Evolutionary conservation across 2,888 invertebrate species (phyloP).

Genomic region (Rhingia campestris): DNA sequence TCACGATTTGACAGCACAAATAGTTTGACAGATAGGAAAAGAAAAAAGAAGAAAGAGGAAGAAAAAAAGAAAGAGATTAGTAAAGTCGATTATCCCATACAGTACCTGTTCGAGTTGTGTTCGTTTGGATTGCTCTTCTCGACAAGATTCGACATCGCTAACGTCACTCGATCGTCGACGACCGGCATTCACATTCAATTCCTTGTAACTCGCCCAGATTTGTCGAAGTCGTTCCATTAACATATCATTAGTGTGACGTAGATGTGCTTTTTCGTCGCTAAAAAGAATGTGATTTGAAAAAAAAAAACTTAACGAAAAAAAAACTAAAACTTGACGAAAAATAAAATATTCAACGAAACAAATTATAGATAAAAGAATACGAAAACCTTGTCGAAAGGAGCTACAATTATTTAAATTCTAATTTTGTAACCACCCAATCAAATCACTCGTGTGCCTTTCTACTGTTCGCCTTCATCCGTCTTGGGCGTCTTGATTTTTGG

Average conservation of each 20-base stretch:
- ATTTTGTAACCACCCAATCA: slow-evolving; percentile 58
- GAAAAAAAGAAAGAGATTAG: slow-evolving; percentile 75
- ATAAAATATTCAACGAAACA: slow-evolving; percentile 36
- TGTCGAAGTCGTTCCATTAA: slow-evolving; percentile 81
- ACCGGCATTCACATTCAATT: slow-evolving; percentile 73
- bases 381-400: slow-evolving; percentile 21
- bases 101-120: slow-evolving; percentile 73
- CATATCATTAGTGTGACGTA: slow-evolving; percentile 81
- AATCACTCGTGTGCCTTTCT: slow-evolving; percentile 35
- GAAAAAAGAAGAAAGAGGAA: slow-evolving; percentile 59
- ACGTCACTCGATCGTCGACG: slow-evolving; percentile 29
- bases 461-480: slow-evolving; percentile 32
- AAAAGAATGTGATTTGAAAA: slow-evolving; percentile 8
- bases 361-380: slow-evolving; percentile 8
- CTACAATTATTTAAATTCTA: slow-evolving; percentile 14
- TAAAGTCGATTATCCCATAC: slow-evolving; percentile 69
- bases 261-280: slow-evolving; percentile 80
- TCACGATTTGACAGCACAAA: slow-evolving; percentile 14
- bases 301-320: slow-evolving; percentile 2
- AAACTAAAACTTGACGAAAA: slow-evolving; percentile 48
- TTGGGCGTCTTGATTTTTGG: slow-evolving; percentile 76
- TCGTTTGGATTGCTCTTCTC: slow-evolving; percentile 78
- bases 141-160: slow-evolving; percentile 75
- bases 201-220: slow-evolving; percentile 82
- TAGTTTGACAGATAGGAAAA: slow-evolving; percentile 35